These are phyloP conservation scores for Elaphurus davidianus DNA, from an alignment of 2,113 vertebrate genomes.

Conservation along the genomic window DNA sequence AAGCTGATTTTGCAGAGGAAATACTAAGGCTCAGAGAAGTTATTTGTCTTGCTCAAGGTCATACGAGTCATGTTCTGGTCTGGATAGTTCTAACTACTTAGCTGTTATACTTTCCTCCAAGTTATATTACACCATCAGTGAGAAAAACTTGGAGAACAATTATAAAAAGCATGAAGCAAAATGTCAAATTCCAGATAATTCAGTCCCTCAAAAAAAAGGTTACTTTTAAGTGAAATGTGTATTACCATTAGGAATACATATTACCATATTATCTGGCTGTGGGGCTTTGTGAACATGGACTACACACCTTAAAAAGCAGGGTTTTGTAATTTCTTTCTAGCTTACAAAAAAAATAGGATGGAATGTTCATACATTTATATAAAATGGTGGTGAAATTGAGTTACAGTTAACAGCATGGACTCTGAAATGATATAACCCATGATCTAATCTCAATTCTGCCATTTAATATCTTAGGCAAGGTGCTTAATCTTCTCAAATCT, in stretches of 20 bases:
- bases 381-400: neutral
- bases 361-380: neutral
- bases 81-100: neutral
- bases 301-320: neutral
- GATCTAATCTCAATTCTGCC: neutral
- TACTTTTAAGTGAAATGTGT: neutral
- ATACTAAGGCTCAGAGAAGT: too few relatives aligned
- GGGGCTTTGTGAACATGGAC: neutral
- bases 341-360: neutral
- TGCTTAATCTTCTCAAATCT: neutral
- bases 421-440: neutral
- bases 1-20: neutral
- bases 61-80: neutral
- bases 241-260: neutral
- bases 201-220: neutral
- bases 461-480: neutral
- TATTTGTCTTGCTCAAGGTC: neutral
- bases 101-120: neutral
- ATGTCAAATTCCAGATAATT: neutral
- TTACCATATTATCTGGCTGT: neutral
- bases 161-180: neutral
- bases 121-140: neutral
- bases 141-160: neutral
- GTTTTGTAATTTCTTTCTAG: neutral
- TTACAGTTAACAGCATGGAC: neutral